phyloP scores from a whole-genome alignment of 2,888 invertebrate genomes.

The Charanyca ferruginea region DNA sequence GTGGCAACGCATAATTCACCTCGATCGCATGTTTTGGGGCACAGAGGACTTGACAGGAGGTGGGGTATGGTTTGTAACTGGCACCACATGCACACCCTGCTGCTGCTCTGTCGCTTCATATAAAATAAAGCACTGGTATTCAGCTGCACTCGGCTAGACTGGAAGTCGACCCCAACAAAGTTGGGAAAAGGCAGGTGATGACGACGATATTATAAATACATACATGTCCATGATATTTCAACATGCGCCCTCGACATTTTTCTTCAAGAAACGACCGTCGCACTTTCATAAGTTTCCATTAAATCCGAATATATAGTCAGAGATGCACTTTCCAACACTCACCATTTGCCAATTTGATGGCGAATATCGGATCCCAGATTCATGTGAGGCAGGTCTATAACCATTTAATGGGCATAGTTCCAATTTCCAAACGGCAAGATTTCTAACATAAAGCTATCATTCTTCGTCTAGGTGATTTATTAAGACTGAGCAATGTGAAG shows the following conservation, averaged over 20 bases:
- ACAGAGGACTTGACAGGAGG: no score
- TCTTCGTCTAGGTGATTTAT: background rate
- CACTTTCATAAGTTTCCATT: background rate
- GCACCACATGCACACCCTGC: no score
- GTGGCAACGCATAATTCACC: no score
- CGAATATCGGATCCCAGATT: background rate
- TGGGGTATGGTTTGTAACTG: no score
- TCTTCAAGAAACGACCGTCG: background rate
- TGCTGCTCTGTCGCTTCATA: no score
- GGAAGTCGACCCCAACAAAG: no score
- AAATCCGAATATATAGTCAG: background rate
- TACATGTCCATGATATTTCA: conserved; percentile 17
- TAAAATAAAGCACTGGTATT: no score
- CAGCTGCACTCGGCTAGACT: no score
- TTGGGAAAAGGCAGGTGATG: no score
- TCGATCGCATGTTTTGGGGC: no score
- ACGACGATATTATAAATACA: conserved; percentile 8
- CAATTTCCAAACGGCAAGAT: conserved; percentile 9
- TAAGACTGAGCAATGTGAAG: background rate
- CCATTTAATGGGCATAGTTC: conserved; percentile 21
- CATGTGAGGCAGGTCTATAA: background rate
- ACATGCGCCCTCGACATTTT: conserved; percentile 38
- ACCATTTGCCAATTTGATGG: conserved; percentile 9
- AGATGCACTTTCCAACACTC: conserved; percentile 17
- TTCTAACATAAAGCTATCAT: conserved; percentile 1